Base-by-base conservation (phyloP, 2,797 vertebrate species). In the Anisognathus igniventris region DNA sequence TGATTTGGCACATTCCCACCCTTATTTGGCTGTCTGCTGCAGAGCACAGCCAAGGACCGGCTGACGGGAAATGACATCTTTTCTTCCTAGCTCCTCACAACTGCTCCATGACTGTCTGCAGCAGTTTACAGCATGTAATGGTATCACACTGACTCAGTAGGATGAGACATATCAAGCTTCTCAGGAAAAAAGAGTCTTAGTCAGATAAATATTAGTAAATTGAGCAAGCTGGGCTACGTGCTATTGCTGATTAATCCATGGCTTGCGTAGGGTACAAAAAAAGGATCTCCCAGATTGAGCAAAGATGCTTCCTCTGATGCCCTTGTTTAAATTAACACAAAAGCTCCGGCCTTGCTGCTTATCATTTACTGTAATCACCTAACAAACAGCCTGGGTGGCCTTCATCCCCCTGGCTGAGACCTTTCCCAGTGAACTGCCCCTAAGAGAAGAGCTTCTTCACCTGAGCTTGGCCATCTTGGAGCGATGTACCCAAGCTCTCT, bases 191-290 rank as follows among this genome's bases (percentile, higher is more conserved):
- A 60, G 90, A 66, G 60, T 74, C 93, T 92, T 88, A 88, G 67
- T 94, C 92, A 94, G 73, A 95, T 95, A 96, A 96, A 96, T 95
- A 96, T 95, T 96, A 96, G 95, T 96, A 96, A 94, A 96, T 93
- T 95, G 78, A 95, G 94, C 80, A 94, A 94, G 77, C 2, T 0
- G 53, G 40, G 13, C 48, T 90, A 90, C 35, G 86, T 92, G 74
- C 73, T 92, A 82, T 88, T 92, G 90, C 92, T 96, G 95, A 95
- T 95, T 96, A 96, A 92, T 91, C 30, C 71, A 37, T 20, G 53
- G 58, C 37, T 94, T 95, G 48, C 45, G 48, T 90, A 94, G 1
- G 3, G 73, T 22, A 58, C 9, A 1, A 57, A 61, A 50, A 66
- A 33, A 6, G 45, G 27, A 30, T 18, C 76, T 86, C 79, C 44